Base-by-base conservation (phyloP, 2,888 invertebrate genomes). In the Drosophila neonasuta region DNA sequence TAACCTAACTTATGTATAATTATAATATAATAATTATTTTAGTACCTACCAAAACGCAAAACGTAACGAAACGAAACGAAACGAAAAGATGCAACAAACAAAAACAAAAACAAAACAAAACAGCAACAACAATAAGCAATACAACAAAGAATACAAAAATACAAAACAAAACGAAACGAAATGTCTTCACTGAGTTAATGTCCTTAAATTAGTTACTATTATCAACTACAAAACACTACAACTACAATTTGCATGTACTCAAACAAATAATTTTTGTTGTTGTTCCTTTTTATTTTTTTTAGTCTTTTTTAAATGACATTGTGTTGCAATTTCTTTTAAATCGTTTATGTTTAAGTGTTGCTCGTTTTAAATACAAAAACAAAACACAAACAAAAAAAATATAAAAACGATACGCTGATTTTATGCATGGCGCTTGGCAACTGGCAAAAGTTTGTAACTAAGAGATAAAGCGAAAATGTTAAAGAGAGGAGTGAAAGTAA, bases 1-100 rank as follows among this genome's bases (percentile, higher is more conserved):
- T 66, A 55, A 70, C 63, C 70, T 75, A 71, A 71, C 58, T 63
- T 74, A 75, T 63, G 57, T 68, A 62, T 80, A 80, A 67, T 71
- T 71, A 50, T 62, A 55, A 46, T 46, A 46, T 46, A 46, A 67
- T 63, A 68, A 74, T 73, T 68, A 74, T 72, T 70, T 72, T 72
- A 81, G 76, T 77, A 79, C 68, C 79, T 79, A 79, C 77, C 72
- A 81, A 79, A 77, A 61, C 60, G 65, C 62, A 63, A 61, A 68
- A 61, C 45, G 51, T 44, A 73, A 44, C 56, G 49, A 29, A 45
- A 52, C 36, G 36, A 61, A 50, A 54, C 20, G 36, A 61, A 54
- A 58, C 11, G 30, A 58, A 55, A 45, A 54, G 32, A 68, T 62
- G 58, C 64, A 64, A 52, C 44, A 64, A 58, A 59, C 59, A 59